phyloP scores from a whole-genome alignment of 2,888 invertebrate species.

The Micoletzkya japonica region DNA sequence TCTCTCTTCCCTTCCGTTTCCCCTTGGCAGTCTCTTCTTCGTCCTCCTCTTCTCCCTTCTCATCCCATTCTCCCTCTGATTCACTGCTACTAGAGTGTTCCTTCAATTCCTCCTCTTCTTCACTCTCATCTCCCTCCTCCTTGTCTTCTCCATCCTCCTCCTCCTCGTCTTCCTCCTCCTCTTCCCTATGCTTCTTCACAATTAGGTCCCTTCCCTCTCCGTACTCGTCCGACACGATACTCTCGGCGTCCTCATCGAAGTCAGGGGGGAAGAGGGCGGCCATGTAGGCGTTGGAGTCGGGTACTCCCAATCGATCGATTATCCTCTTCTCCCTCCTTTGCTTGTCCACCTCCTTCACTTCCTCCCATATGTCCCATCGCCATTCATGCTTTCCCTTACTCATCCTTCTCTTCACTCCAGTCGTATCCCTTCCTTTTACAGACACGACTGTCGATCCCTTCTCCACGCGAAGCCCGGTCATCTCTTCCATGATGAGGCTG shows the following conservation, averaged over 20 bases:
- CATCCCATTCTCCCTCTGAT: neutral
- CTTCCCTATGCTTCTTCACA: too few relatives aligned
- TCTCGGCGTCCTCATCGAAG: neutral
- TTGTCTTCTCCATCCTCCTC: neutral
- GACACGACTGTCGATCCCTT: neutral
- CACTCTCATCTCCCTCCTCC: neutral
- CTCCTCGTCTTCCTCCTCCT: neutral
- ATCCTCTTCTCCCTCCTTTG: neutral
- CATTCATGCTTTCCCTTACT: neutral
- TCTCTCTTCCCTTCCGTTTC: neutral
- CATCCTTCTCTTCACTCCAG: constrained; percentile 1
- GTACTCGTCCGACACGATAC: neutral
- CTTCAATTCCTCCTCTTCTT: neutral
- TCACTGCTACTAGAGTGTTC: neutral
- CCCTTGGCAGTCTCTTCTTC: neutral
- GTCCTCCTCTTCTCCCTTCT: neutral
- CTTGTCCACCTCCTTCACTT: neutral
- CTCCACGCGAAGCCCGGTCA: neutral
- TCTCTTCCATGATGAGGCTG: neutral
- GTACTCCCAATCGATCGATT: neutral
- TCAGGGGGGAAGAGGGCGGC: neutral
- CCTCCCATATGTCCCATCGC: neutral
- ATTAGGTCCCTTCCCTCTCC: neutral
- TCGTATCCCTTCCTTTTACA: neutral
- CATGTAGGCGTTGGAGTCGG: neutral